Percentiles rank a stretch among this genome's conserved stretches.
phyloP scores from a whole-genome alignment of 1,140 invertebrate genomes.

The Gryllus bimaculatus region DNA sequence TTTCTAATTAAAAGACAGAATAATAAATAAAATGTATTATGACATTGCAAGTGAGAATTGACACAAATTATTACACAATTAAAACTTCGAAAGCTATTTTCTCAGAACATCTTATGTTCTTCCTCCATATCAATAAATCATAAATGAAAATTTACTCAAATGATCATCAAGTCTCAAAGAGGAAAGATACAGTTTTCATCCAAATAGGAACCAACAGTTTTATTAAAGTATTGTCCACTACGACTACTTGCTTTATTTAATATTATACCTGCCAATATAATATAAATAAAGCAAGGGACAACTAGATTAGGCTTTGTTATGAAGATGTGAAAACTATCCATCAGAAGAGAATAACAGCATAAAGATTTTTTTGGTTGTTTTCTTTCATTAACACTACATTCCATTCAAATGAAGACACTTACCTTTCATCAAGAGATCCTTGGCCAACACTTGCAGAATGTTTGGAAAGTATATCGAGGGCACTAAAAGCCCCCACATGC shows the following conservation, averaged over 20 bases:
- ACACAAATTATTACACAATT: too few relatives aligned
- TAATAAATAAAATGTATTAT: too few relatives aligned
- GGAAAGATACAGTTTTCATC: too few relatives aligned
- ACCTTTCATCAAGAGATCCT: slow-evolving; percentile 32
- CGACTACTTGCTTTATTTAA: too few relatives aligned
- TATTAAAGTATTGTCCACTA: too few relatives aligned
- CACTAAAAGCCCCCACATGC: slow-evolving; percentile 28
- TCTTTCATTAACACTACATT: neutral
- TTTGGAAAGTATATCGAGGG: slow-evolving; percentile 30
- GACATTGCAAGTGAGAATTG: too few relatives aligned
- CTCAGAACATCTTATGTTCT: neutral
- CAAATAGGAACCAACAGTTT: too few relatives aligned
- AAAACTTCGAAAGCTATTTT: too few relatives aligned
- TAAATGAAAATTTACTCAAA: neutral
- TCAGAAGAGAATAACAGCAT: neutral
- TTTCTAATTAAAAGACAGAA: too few relatives aligned
- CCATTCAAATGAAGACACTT: slow-evolving; percentile 7
- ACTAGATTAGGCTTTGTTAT: neutral
- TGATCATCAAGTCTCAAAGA: neutral
- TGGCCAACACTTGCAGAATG: slow-evolving; percentile 29
- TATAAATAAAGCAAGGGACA: too few relatives aligned
- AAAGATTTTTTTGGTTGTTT: neutral
- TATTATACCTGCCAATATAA: too few relatives aligned
- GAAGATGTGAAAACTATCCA: neutral
- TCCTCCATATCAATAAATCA: neutral